Percentiles rank a stretch among this genome's conserved stretches.
Conservation (phyloP, 2,113 vertebrate genomes). For the Brienomyrus brachyistius region DNA sequence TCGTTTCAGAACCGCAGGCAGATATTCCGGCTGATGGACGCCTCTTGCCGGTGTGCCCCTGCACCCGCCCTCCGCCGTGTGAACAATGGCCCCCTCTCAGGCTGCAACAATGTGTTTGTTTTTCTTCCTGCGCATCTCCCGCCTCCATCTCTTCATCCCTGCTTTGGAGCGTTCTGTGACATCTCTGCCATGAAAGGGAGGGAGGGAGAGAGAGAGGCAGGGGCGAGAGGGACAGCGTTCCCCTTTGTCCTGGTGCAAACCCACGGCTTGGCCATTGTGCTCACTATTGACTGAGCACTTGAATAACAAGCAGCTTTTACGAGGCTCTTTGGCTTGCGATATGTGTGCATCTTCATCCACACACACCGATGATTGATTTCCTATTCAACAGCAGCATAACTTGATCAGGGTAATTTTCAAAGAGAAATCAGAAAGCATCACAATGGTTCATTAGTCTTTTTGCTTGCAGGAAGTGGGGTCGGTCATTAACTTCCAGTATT, state of each 20-base stretch:
- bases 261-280: slow-evolving; percentile 51
- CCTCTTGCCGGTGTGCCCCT: slow-evolving; percentile 22
- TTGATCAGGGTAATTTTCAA: neutral
- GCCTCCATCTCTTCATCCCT: slow-evolving; percentile 38
- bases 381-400: neutral
- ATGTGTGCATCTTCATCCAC: neutral
- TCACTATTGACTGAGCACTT: slow-evolving; percentile 39
- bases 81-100: slow-evolving; percentile 45
- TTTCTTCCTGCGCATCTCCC: slow-evolving; percentile 24
- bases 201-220: slow-evolving; percentile 36
- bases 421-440: neutral
- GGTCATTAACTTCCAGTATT: neutral
- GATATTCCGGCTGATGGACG: slow-evolving; percentile 45
- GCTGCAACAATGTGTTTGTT: slow-evolving; percentile 54
- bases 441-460: neutral
- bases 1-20: neutral
- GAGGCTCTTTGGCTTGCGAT: neutral
- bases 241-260: slow-evolving; percentile 46
- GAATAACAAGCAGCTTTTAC: slow-evolving; percentile 7
- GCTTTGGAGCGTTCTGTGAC: slow-evolving; percentile 62
- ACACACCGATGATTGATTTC: neutral
- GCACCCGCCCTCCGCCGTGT: slow-evolving; percentile 42
- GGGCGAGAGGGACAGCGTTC: slow-evolving; percentile 40
- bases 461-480: neutral
- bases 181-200: slow-evolving; percentile 53